Evolutionary conservation across 2,113 vertebrate species (phyloP).

Genomic region (Malurus alboscapulatus): DNA sequence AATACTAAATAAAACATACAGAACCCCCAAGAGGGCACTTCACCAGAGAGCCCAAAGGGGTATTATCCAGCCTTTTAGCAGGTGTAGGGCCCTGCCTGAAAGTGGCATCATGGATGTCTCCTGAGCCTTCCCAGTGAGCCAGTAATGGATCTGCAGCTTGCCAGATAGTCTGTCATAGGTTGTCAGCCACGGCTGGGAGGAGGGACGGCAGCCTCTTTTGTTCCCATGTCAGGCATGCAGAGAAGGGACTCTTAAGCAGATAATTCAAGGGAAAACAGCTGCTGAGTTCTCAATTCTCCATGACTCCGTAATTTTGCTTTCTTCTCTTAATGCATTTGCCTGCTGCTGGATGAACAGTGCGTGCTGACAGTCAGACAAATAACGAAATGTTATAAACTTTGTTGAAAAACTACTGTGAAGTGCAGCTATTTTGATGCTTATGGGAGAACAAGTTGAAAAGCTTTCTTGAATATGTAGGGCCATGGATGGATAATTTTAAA

Average conservation of each 20-base stretch:
- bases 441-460: neutral
- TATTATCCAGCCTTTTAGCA: conserved; percentile 45
- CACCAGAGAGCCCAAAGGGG: neutral
- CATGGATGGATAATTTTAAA: neutral
- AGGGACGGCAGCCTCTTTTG: conserved; percentile 45
- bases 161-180: conserved; percentile 53
- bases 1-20: conserved; percentile 53
- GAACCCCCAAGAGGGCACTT: conserved; percentile 35
- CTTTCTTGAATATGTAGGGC: neutral
- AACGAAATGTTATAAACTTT: neutral
- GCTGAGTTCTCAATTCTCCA: conserved; percentile 48
- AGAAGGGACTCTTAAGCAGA: conserved; percentile 39
- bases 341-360: neutral
- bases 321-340: conserved; percentile 13
- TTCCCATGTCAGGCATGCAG: conserved; percentile 36
- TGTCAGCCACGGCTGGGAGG: conserved; percentile 54
- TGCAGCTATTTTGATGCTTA: neutral
- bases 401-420: neutral
- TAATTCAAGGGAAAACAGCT: conserved; percentile 61
- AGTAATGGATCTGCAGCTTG: conserved; percentile 49
- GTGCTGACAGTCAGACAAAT: neutral
- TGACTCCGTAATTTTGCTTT: conserved; percentile 22
- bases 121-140: conserved; percentile 31
- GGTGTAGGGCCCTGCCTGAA: conserved; percentile 29
- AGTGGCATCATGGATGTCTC: conserved; percentile 49